Evolutionary conservation across 2,888 invertebrate genomes (phyloP).

Genomic region (Acanthosoma haemorrhoidale): DNA sequence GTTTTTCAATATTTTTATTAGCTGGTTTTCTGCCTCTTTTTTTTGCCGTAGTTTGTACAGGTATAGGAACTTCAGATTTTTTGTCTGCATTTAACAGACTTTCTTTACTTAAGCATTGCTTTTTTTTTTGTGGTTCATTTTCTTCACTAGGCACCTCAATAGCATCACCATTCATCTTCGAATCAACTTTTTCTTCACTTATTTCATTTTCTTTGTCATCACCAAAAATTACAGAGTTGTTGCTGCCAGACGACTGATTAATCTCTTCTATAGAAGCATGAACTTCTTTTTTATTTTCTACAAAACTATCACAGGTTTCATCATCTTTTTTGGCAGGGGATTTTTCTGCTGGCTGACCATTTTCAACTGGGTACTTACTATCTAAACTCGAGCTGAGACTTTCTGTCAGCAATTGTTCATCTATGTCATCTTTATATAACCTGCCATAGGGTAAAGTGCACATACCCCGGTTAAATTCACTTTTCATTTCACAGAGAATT

Average conservation of each 20-base stretch:
- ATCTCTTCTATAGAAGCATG: not conserved
- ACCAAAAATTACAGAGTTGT: not conserved
- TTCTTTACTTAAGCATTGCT: conserved; percentile 42
- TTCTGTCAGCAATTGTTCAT: not conserved
- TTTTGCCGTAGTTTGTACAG: not conserved
- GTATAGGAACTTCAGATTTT: not conserved
- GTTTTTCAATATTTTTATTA: conserved; percentile 3
- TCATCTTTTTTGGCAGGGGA: not conserved
- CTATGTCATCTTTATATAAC: conserved; percentile 4
- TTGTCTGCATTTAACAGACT: not conserved
- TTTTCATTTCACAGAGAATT: conserved; percentile 40
- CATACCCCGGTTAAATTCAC: conserved; percentile 37
- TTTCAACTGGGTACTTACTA: not conserved
- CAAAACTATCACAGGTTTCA: not conserved
- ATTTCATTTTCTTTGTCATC: conserved; percentile 22
- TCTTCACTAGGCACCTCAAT: conserved; percentile 14
- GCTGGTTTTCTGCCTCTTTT: conserved; percentile 25
- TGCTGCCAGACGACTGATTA: not conserved
- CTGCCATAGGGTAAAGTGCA: not conserved
- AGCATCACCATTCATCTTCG: conserved; percentile 9
- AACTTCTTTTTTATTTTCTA: not conserved
- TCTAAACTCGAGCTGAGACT: not conserved
- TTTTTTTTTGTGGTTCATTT: conserved; percentile 23
- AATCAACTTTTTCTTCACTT: conserved; percentile 19
- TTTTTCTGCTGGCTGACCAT: not conserved